Evolutionary conservation across 2,888 invertebrate genomes (phyloP).

Genomic region (Caenorhabditis zanzibari): DNA sequence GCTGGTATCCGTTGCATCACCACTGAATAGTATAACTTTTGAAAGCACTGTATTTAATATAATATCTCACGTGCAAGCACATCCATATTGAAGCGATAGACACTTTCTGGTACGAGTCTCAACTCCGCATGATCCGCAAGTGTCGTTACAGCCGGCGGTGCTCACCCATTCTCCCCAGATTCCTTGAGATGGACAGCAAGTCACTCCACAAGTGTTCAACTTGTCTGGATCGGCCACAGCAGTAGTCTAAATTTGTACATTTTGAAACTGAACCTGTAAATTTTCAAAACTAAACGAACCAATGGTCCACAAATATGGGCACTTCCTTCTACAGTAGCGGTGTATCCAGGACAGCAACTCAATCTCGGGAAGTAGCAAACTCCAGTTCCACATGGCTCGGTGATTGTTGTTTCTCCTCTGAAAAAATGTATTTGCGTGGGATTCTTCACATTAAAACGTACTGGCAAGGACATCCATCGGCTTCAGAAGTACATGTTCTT

Average conservation of each 20-base stretch:
- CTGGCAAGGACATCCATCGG: conserved; percentile 74
- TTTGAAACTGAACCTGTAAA: neutral
- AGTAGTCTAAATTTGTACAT: conserved; percentile 36
- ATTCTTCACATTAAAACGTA: conserved; percentile 2
- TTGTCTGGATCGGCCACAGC: conserved; percentile 40
- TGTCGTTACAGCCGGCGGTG: conserved; percentile 68
- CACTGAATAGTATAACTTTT: conserved; percentile 27
- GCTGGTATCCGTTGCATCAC: conserved; percentile 29
- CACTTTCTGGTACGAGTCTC: conserved; percentile 65
- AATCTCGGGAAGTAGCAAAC: conserved; percentile 71
- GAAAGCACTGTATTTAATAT: neutral
- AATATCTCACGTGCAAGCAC: conserved; percentile 70
- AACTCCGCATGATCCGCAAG: conserved; percentile 75
- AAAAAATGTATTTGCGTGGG: conserved; percentile 2
- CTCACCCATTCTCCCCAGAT: conserved; percentile 75
- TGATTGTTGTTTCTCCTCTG: conserved; percentile 62
- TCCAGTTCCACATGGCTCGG: conserved; percentile 54
- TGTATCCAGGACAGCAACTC: conserved; percentile 68
- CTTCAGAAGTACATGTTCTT: conserved; percentile 68
- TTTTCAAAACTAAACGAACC: conserved; percentile 16
- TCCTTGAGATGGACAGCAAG: conserved; percentile 65
- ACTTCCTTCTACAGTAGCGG: conserved; percentile 35
- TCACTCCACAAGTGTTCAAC: conserved; percentile 63
- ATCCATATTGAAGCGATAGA: conserved; percentile 71
- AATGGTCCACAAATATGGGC: conserved; percentile 61